These are phyloP conservation scores for Eolophus roseicapilla DNA, from an alignment of 2,113 vertebrate species.

Conservation along the genomic window DNA sequence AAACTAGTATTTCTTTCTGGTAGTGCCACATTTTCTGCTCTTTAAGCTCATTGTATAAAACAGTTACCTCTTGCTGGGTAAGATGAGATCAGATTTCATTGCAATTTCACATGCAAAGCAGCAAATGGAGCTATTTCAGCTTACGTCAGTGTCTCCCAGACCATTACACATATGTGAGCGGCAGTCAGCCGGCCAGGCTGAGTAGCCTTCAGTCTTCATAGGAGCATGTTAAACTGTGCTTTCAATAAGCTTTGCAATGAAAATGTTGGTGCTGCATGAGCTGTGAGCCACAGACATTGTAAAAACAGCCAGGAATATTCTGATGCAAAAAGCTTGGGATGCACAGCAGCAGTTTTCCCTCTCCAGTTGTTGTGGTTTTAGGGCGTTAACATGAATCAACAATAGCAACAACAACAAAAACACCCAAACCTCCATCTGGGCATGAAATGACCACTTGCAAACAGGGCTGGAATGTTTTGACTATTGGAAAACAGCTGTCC, in stretches of 20 bases:
- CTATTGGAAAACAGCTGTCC: neutral
- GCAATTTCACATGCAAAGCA: neutral
- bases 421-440: neutral
- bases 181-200: neutral
- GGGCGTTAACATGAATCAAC: neutral
- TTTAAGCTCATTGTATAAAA: neutral
- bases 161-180: rapidly evolving
- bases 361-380: neutral
- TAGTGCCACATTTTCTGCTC: neutral
- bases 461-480: neutral
- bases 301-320: neutral
- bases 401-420: neutral
- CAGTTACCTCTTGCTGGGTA: neutral
- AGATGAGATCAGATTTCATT: neutral
- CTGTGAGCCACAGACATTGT: neutral
- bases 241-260: neutral
- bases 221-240: neutral
- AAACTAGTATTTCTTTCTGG: neutral
- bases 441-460: neutral
- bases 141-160: neutral
- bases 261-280: neutral
- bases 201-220: neutral
- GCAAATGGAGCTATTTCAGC: neutral
- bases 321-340: neutral
- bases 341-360: neutral